Conservation (phyloP, 2,113 vertebrate genomes). For the Pyrgilauda ruficollis region DNA sequence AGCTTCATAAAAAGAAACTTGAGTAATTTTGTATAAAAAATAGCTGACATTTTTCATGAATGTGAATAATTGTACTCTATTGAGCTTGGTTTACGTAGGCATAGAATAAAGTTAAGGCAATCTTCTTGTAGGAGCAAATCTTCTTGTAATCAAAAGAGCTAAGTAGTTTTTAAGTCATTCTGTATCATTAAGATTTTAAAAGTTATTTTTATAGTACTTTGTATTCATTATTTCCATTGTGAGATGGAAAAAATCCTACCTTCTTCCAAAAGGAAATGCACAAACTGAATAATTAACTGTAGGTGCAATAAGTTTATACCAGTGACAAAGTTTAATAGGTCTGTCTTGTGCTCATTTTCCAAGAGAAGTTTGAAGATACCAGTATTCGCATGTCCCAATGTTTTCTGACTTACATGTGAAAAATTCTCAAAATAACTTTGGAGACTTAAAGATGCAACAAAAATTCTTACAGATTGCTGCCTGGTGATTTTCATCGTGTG, state of each 20-base stretch:
- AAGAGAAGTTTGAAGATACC: background rate
- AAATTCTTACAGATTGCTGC: background rate
- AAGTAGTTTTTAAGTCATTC: background rate
- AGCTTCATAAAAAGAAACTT: background rate
- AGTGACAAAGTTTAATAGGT: background rate
- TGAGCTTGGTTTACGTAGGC: background rate
- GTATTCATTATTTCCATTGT: background rate
- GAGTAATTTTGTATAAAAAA: background rate
- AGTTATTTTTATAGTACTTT: background rate
- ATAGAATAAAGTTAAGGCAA: background rate
- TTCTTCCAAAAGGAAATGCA: background rate
- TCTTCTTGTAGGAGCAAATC: background rate
- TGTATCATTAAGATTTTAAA: background rate
- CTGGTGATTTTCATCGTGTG: background rate
- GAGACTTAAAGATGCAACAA: background rate
- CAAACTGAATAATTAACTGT: background rate
- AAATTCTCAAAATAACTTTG: background rate
- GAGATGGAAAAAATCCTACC: background rate
- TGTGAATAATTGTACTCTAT: background rate
- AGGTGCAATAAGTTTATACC: background rate
- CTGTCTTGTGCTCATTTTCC: background rate
- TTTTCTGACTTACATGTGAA: background rate
- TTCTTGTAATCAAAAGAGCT: background rate
- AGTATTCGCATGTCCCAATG: background rate
- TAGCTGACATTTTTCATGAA: background rate